phyloP scores from a whole-genome alignment of 2,888 invertebrate species.

The Andrena flavipes region DNA sequence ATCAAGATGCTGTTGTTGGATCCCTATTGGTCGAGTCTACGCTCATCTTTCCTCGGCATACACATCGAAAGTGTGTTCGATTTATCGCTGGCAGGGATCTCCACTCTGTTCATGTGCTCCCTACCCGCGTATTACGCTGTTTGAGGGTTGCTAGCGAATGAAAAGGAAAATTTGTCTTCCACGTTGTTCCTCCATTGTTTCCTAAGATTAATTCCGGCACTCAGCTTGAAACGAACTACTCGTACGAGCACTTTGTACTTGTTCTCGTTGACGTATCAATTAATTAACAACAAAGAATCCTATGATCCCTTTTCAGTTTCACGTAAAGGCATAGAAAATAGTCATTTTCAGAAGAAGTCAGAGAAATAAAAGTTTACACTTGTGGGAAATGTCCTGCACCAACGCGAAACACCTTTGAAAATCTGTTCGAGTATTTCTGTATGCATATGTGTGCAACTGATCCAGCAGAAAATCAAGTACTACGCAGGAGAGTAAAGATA shows the following conservation, averaged over 20 bases:
- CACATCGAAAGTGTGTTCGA: slow-evolving; percentile 60
- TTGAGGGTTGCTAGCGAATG: slow-evolving; percentile 55
- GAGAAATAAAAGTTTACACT: too few relatives aligned
- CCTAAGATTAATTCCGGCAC: slow-evolving; percentile 58
- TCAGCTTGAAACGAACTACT: slow-evolving; percentile 15
- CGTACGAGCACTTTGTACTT: slow-evolving; percentile 1
- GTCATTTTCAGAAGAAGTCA: too few relatives aligned
- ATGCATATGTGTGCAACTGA: too few relatives aligned
- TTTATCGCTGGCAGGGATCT: slow-evolving; percentile 67
- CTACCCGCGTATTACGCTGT: slow-evolving; percentile 52
- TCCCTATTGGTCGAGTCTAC: slow-evolving; percentile 54
- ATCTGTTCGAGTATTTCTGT: too few relatives aligned
- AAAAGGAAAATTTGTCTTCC: slow-evolving; percentile 61
- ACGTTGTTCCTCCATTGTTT: slow-evolving; percentile 51
- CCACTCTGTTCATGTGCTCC: slow-evolving; percentile 51
- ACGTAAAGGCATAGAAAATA: not conserved
- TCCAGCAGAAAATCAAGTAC: too few relatives aligned
- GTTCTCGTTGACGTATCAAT: slow-evolving; percentile 51
- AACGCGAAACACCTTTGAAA: too few relatives aligned
- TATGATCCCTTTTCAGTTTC: not conserved
- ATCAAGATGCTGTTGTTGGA: slow-evolving; percentile 77
- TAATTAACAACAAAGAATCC: slow-evolving; percentile 25
- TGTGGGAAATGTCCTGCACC: too few relatives aligned
- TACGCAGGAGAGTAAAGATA: too few relatives aligned
- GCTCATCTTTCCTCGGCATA: slow-evolving; percentile 63